A percentile compares a stretch with the other conserved stretches of the same genome.
phyloP scores from a whole-genome alignment of 2,888 invertebrate genomes.

The Apocheima hispidaria region DNA sequence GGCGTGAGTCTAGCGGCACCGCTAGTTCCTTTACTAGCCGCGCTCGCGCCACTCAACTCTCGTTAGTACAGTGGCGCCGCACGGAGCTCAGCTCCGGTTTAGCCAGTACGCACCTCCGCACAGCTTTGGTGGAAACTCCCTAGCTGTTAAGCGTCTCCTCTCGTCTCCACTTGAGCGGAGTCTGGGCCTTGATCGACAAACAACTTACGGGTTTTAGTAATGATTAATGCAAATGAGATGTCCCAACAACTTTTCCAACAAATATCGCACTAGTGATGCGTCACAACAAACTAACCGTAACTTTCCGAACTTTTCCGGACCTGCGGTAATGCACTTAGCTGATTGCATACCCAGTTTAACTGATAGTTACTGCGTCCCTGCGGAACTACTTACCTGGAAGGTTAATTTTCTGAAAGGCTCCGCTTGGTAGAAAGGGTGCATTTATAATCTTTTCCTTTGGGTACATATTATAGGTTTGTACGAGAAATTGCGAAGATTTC shows the following conservation, averaged over 20 bases:
- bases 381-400: conserved; percentile 26
- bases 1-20: too few species aligned
- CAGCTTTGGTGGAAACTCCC: too few species aligned
- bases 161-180: too few species aligned
- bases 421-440: conserved; percentile 67
- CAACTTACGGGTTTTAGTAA: too few species aligned
- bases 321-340: conserved; percentile 62
- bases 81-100: too few species aligned
- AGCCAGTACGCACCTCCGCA: too few species aligned
- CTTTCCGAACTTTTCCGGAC: conserved; percentile 27
- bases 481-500: conserved; percentile 41
- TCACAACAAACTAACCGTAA: conserved; percentile 17
- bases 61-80: too few species aligned
- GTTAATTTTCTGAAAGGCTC: conserved; percentile 66
- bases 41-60: too few species aligned
- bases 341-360: conserved; percentile 59
- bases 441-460: conserved; percentile 58
- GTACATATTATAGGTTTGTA: conserved; percentile 31
- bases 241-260: conserved; percentile 3
- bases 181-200: too few species aligned
- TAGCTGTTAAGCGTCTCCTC: too few species aligned
- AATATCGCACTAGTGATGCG: conserved; percentile 18
- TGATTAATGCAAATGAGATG: too few species aligned
- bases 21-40: too few species aligned
- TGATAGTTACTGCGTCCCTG: conserved; percentile 19